Conservation (phyloP, 2,797 vertebrate genomes). For the Peromyscus nudipes region DNA sequence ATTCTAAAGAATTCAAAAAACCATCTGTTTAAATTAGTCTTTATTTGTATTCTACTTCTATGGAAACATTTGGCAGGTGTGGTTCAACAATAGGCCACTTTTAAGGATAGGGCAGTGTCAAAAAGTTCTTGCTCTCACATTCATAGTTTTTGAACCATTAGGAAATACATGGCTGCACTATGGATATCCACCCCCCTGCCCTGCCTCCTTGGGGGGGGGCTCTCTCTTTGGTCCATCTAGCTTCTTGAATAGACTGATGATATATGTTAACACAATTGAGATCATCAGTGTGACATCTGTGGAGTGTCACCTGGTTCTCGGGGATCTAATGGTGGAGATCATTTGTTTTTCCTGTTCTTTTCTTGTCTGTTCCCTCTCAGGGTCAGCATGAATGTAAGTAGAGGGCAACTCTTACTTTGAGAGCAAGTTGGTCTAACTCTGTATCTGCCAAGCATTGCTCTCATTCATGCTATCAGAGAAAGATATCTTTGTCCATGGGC, state of each 20-base stretch:
- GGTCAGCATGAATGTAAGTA: background rate
- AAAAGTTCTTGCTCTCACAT: background rate
- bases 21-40: constrained; percentile 1
- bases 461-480: constrained; percentile 59
- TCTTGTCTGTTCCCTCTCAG: background rate
- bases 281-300: background rate
- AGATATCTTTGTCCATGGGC: background rate
- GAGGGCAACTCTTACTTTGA: background rate
- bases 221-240: background rate
- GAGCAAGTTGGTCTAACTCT: background rate
- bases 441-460: background rate
- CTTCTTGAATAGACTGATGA: background rate
- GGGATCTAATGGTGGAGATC: too few relatives aligned
- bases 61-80: background rate
- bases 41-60: constrained; percentile 25
- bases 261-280: background rate
- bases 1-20: background rate
- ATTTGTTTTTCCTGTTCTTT: background rate
- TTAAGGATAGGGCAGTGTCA: background rate
- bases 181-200: too few relatives aligned
- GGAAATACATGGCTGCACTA: background rate
- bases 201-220: background rate
- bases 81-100: background rate
- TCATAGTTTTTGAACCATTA: background rate
- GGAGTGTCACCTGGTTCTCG: background rate